Percentiles rank a stretch among this genome's conserved stretches.
These are phyloP conservation scores for Erebia palarica DNA, from an alignment of 2,888 invertebrate species.

Conservation along the genomic window DNA sequence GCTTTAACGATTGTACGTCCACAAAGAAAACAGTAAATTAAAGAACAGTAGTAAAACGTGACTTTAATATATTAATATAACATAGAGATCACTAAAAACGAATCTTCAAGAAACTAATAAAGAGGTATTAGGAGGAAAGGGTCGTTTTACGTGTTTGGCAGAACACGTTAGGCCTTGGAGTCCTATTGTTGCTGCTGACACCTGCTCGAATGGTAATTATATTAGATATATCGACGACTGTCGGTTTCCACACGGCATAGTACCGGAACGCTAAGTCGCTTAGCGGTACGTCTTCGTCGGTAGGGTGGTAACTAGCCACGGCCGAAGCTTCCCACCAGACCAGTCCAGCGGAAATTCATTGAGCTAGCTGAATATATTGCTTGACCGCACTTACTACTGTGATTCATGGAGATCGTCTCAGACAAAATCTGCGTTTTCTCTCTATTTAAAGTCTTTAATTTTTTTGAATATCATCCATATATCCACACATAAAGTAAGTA, in stretches of 20 bases:
- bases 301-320: too few relatives aligned
- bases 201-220: neutral
- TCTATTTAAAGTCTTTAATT: too few relatives aligned
- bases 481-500: neutral
- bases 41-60: slow-evolving; percentile 57
- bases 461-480: too few relatives aligned
- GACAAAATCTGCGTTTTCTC: too few relatives aligned
- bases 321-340: too few relatives aligned
- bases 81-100: slow-evolving; percentile 52
- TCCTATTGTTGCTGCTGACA: neutral
- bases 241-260: too few relatives aligned
- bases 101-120: slow-evolving; percentile 53
- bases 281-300: too few relatives aligned
- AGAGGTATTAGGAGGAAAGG: slow-evolving; percentile 43
- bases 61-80: slow-evolving; percentile 56
- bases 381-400: too few relatives aligned
- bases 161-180: neutral
- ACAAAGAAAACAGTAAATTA: slow-evolving; percentile 54
- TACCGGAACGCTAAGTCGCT: too few relatives aligned
- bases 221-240: neutral
- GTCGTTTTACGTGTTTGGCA: slow-evolving; percentile 5
- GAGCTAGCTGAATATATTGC: too few relatives aligned
- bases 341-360: too few relatives aligned
- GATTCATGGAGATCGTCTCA: too few relatives aligned
- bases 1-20: slow-evolving; percentile 40